phyloP scores from a whole-genome alignment of 2,888 invertebrate genomes.

The Nasonia oneida region DNA sequence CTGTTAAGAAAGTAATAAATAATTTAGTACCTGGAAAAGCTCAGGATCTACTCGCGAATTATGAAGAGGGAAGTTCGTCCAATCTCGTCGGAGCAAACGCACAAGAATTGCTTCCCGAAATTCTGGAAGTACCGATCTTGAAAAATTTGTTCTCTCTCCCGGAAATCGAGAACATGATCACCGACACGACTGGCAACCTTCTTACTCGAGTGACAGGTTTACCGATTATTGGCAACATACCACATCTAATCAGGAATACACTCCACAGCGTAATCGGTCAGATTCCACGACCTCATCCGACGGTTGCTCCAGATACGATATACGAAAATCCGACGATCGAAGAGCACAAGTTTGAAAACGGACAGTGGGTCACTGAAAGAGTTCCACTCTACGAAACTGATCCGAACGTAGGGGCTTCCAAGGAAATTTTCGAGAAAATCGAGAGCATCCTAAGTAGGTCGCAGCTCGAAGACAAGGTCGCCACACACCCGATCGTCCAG shows the following conservation, averaged over 20 bases:
- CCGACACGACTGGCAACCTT: slow-evolving; percentile 65
- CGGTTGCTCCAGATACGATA: not conserved
- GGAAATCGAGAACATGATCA: slow-evolving; percentile 66
- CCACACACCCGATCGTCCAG: slow-evolving; percentile 63
- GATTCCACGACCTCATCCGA: slow-evolving; percentile 41
- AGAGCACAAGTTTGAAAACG: not conserved
- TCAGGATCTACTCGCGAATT: slow-evolving; percentile 52
- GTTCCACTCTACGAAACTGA: slow-evolving; percentile 2
- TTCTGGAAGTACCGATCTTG: slow-evolving; percentile 66
- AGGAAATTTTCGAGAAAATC: slow-evolving; percentile 55
- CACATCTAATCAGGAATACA: slow-evolving; percentile 34
- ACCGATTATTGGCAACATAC: not conserved
- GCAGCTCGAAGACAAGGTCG: slow-evolving; percentile 63
- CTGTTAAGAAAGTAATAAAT: slow-evolving; percentile 69
- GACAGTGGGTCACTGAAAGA: slow-evolving; percentile 24
- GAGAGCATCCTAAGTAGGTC: slow-evolving; percentile 63
- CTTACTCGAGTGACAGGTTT: slow-evolving; percentile 57
- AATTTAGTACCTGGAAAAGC: slow-evolving; percentile 65
- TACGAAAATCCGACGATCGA: not conserved
- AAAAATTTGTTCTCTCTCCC: slow-evolving; percentile 67
- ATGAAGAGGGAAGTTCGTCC: slow-evolving; percentile 2
- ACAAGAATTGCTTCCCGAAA: slow-evolving; percentile 65
- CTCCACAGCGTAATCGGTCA: slow-evolving; percentile 25
- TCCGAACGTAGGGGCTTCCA: not conserved
- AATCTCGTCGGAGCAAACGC: slow-evolving; percentile 56